Percentiles rank a stretch among this genome's conserved stretches.
These are phyloP conservation scores for Drosophila lowei DNA, from an alignment of 1,140 invertebrate genomes.

Conservation along the genomic window DNA sequence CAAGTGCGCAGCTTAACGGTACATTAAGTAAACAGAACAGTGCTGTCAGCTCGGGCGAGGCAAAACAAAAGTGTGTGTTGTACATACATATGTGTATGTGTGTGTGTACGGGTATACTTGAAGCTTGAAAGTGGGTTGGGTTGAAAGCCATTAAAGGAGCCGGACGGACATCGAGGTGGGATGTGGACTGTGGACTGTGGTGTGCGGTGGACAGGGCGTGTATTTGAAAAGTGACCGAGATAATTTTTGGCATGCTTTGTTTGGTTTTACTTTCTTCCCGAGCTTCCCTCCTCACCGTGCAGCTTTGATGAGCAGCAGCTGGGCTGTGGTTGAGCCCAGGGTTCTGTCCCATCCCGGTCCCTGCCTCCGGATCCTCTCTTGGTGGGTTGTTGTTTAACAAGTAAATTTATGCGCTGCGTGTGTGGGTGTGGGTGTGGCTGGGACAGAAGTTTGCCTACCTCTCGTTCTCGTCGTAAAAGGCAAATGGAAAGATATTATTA, in stretches of 20 bases:
- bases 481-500: conserved; percentile 74
- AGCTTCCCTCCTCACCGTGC: conserved; percentile 27
- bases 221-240: conserved; percentile 80
- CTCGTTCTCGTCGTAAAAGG: conserved; percentile 45
- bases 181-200: conserved; percentile 9
- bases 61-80: not conserved
- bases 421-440: conserved; percentile 7
- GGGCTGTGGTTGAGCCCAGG: conserved; percentile 55
- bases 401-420: conserved; percentile 67
- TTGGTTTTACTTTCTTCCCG: conserved; percentile 68
- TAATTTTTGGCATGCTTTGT: conserved; percentile 79
- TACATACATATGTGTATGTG: not conserved
- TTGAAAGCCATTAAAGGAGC: conserved; percentile 9
- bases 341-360: not conserved
- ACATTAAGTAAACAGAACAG: conserved; percentile 79
- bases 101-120: conserved; percentile 32
- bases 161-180: too few species aligned
- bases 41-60: conserved; percentile 60
- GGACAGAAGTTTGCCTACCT: conserved; percentile 1
- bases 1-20: conserved; percentile 75
- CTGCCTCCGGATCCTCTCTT: not conserved
- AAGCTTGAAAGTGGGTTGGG: conserved; percentile 41
- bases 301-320: conserved; percentile 76
- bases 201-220: conserved; percentile 55
- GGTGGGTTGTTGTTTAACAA: conserved; percentile 60